Base-by-base conservation (phyloP, 1,140 invertebrate genomes). In the Ladona fulva region DNA sequence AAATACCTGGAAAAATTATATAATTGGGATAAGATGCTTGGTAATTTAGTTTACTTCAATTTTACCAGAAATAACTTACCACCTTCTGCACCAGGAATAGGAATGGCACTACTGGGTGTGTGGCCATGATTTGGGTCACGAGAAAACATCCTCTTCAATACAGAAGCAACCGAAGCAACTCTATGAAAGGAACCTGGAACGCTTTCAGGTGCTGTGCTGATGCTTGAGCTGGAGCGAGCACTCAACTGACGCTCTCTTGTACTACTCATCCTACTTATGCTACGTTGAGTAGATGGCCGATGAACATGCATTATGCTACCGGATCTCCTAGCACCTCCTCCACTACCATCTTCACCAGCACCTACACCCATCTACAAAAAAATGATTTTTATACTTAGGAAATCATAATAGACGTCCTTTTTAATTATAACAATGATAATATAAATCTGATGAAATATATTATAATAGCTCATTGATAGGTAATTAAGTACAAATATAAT, bases 131-230 rank as follows among this genome's bases (percentile, higher is more conserved):
- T 25, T 16, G 73, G 76, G 25, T 94, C 93, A 74, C 90, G 89
- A 74, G 90, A 92, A 80, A 95, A 92, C 73, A 95, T 84, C 80
- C 91, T 86, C 78, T 91, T 92, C 0, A 95, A 83, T 80, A 93
- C 90, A 14, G 89, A 93, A 0, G 92, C 92, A 11, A 94, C 92
- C 0, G 90, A 91, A 78, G 85, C 92, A 0, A 91, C 89, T 37
- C 92, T 84, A 0, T 91, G 89, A 78, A 94, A 87, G 0, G 92
- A 91, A 10, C 88, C 86, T 29, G 83, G 79, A 74, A 82, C 66
- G 77, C 82, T 80, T 37, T 81, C 82, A 29, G 79, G 59, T 76
- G 80, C 78, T 0, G 85, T 87, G 10, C 84, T 87, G 82, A 88
- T 84, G 16, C 86, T 87, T 78, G 86, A 78, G 81, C 82, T 77